Evolutionary conservation across 2,888 invertebrate genomes (phyloP).

Genomic region (Phalera bucephala): DNA sequence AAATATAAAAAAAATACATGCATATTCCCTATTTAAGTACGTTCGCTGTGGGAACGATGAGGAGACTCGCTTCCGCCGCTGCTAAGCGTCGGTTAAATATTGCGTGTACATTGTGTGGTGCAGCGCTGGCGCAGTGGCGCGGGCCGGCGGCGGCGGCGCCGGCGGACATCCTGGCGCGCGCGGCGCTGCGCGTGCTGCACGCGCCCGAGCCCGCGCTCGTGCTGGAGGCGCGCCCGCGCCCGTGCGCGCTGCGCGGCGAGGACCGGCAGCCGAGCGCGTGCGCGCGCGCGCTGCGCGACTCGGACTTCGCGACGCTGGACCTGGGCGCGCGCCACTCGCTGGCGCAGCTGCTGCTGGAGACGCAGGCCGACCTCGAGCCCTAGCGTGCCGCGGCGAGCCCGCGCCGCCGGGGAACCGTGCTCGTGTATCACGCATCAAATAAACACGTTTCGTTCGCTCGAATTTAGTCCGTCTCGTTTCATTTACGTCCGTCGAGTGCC

Average conservation of each 20-base stretch:
- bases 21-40: too few relatives aligned
- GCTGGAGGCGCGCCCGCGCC: constrained; percentile 20
- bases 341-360: constrained; percentile 31
- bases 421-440: too few relatives aligned
- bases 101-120: too few relatives aligned
- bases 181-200: constrained; percentile 2
- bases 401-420: too few relatives aligned
- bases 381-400: constrained; percentile 3
- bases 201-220: constrained; percentile 56
- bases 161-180: neutral
- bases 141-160: neutral
- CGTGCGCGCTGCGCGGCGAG: constrained; percentile 44
- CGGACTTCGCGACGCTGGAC: constrained; percentile 25
- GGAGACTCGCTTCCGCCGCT: too few relatives aligned
- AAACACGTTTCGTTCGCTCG: too few relatives aligned
- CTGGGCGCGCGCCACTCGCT: constrained; percentile 48
- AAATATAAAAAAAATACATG: too few relatives aligned
- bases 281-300: constrained; percentile 22
- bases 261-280: constrained; percentile 44
- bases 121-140: constrained; percentile 13
- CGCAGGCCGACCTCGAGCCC: constrained; percentile 19
- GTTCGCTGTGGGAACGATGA: too few relatives aligned
- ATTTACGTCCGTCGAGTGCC: too few relatives aligned
- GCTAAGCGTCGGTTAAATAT: too few relatives aligned
- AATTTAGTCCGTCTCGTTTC: too few relatives aligned